Base-by-base conservation (phyloP, 2,113 vertebrate species). In the Lepus americanus region DNA sequence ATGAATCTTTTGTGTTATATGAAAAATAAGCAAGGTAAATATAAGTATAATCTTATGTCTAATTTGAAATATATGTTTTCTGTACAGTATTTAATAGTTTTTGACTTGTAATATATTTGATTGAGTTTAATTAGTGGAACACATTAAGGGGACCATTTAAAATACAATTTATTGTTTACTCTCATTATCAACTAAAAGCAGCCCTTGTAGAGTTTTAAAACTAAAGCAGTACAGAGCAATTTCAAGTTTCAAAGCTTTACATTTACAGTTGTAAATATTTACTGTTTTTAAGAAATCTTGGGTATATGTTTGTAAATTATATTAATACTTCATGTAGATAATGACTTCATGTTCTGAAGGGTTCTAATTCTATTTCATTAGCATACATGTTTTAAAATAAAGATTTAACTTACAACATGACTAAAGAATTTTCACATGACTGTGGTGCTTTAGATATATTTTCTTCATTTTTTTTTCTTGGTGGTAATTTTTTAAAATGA, bases 51-150 rank as follows among this genome's bases (percentile, higher is more conserved):
- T n/a, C 51, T 88, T 36, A 1, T 39, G 14, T 92, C 96, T 89
- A 59, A 19, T 73, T 96, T 97, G 84, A 76, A 95, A 94, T 94
- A 59, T 0, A 0, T 6, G 5, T 0, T 84, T 1, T 94, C 86
- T 96, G 89, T 95, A 95, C 92, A 97, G 73, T 64, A 90, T 93
- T 93, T 95, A 97, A 81, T 84, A 92, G 53, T 93, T 97, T 95
- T 96, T 79, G 94, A 97, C 49, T 96, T 92, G 69, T 72, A 97
- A 74, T 97, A 80, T 83, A 96, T 98, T 97, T 98, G 95, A 98
- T 97, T 97, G 97, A 97, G 98, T 98, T 98, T 98, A 98, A 98
- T 98, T 98, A 98, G 96, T 97, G 90, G 76, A 97, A 93, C 96
- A 97, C 95, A 97, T 97, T 98, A 97, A 98, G 98, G 97, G 39